Conservation (phyloP, 1,140 invertebrate genomes). For the Pogonus chalceus region DNA sequence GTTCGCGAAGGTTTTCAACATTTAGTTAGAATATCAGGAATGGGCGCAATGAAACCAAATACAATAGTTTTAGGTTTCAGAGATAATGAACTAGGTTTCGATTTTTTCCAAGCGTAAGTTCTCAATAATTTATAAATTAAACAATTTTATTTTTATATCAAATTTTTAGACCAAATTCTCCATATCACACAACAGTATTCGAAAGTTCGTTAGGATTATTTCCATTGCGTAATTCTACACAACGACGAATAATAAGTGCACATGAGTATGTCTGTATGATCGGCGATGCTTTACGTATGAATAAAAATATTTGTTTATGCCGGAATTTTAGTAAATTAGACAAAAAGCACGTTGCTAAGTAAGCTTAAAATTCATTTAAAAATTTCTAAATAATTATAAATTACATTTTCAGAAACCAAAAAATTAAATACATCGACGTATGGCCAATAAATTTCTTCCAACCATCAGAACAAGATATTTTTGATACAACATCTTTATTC, state of each 20-base stretch:
- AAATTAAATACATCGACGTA: constrained; percentile 82
- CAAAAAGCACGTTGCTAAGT: constrained; percentile 59
- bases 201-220: constrained; percentile 14
- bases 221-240: constrained; percentile 2
- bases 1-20: constrained; percentile 88
- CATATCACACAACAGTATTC: constrained; percentile 15
- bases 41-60: constrained; percentile 99
- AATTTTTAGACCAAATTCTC: constrained; percentile 10
- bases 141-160: constrained; percentile 2
- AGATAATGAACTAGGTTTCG: constrained; percentile 57
- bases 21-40: constrained; percentile 80
- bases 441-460: constrained; percentile 89
- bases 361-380: constrained; percentile 22
- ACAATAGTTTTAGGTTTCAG: constrained; percentile 89
- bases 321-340: constrained; percentile 82
- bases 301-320: constrained; percentile 91
- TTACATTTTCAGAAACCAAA: constrained; percentile 38
- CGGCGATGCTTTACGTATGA: constrained; percentile 75
- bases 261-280: constrained; percentile 85
- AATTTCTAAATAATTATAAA: neutral
- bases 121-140: neutral
- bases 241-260: constrained; percentile 21
- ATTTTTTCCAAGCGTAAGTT: constrained; percentile 58
- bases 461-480: constrained; percentile 62
- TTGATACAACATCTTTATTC: constrained; percentile 83